Conservation (phyloP, 2,797 vertebrate species). For the Hoplostethus mediterraneus region DNA sequence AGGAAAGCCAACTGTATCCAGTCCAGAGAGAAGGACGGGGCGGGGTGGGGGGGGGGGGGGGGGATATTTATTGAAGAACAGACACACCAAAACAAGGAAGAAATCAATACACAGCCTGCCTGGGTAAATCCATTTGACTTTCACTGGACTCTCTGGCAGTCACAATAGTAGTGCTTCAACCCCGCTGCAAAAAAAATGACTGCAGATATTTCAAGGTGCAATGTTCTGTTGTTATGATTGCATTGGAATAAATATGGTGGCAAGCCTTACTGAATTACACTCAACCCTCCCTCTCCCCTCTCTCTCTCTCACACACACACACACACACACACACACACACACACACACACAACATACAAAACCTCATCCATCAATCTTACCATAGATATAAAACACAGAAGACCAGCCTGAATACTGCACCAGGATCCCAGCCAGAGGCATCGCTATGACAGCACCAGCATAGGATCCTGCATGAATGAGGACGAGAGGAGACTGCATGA, state of each 20-base stretch:
- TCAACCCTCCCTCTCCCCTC: background rate
- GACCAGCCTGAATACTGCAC: conserved; percentile 98
- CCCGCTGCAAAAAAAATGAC: conserved; percentile 24
- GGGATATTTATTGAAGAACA: conserved; percentile 58
- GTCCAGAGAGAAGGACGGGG: conserved; percentile 44
- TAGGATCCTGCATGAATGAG: conserved; percentile 90
- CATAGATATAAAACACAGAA: conserved; percentile 96
- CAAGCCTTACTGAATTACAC: background rate
- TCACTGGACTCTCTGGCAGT: conserved; percentile 58
- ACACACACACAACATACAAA: conserved; percentile 9
- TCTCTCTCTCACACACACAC: conserved; percentile 5
- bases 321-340: conserved; percentile 10
- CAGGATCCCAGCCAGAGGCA: conserved; percentile 95
- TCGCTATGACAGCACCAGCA: conserved; percentile 95
- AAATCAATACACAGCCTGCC: conserved; percentile 78
- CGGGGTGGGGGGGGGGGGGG: conserved; percentile 8
- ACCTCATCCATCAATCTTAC: conserved; percentile 79
- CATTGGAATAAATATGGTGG: background rate
- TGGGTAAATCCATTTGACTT: conserved; percentile 79
- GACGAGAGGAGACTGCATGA: background rate
- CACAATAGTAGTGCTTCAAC: conserved; percentile 21
- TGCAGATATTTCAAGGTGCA: background rate
- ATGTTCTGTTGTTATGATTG: background rate
- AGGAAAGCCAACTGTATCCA: conserved; percentile 60
- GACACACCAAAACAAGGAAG: conserved; percentile 70